A percentile compares a stretch with the other conserved stretches of the same genome.
Conservation (phyloP, 2,797 vertebrate genomes). For the Choloepus didactylus region DNA sequence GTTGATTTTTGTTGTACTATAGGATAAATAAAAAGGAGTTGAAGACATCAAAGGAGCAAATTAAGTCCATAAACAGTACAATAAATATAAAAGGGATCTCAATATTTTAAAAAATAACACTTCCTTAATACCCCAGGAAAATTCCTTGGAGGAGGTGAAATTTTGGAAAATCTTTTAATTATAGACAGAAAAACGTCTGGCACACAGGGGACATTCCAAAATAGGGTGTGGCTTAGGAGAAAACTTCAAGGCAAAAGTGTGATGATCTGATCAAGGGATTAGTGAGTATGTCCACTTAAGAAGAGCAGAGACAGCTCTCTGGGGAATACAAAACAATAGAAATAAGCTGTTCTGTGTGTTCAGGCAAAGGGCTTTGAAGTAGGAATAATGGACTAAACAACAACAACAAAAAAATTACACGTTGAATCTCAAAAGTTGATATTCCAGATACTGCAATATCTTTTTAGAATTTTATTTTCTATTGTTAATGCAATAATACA, state of each 20-base stretch:
- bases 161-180: slow-evolving; percentile 43
- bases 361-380: slow-evolving; percentile 64
- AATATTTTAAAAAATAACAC: background rate
- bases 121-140: slow-evolving; percentile 30
- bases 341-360: background rate
- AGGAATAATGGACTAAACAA: slow-evolving; percentile 54
- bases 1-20: background rate
- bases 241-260: slow-evolving; percentile 32
- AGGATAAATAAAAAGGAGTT: background rate
- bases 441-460: background rate
- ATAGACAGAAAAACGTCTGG: background rate
- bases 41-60: background rate
- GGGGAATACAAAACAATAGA: slow-evolving; percentile 61
- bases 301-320: slow-evolving; percentile 35
- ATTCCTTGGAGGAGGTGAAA: background rate
- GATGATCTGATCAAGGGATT: background rate
- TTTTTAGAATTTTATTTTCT: background rate
- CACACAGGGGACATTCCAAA: slow-evolving; percentile 47
- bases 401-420: slow-evolving; percentile 44
- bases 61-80: background rate
- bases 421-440: slow-evolving; percentile 41
- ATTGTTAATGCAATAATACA: background rate
- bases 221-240: background rate
- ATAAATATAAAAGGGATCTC: background rate
- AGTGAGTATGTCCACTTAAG: background rate